A percentile compares a stretch with the other conserved stretches of the same genome.
phyloP scores from a whole-genome alignment of 1,140 invertebrate species.

The Tetraneura akinire region DNA sequence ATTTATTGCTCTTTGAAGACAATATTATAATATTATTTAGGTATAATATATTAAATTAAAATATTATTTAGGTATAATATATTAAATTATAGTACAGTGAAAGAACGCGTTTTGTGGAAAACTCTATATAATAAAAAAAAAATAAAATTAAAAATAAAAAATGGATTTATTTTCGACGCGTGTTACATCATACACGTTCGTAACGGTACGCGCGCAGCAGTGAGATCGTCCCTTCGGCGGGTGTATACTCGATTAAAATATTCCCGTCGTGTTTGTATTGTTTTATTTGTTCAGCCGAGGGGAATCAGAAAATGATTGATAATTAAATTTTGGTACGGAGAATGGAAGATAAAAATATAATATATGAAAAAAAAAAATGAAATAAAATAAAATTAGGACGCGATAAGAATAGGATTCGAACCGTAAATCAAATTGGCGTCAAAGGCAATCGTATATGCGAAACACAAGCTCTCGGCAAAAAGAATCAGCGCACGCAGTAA shows the following conservation, averaged over 20 bases:
- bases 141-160: no score
- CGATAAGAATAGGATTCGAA: slow-evolving; percentile 38
- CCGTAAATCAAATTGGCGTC: slow-evolving; percentile 46
- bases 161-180: neutral
- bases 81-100: no score
- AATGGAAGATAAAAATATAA: neutral
- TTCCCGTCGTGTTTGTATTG: slow-evolving; percentile 28
- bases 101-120: no score
- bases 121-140: no score
- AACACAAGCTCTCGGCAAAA: slow-evolving; percentile 18
- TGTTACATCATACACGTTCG: no score
- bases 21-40: no score
- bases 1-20: no score
- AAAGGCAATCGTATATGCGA: slow-evolving; percentile 44
- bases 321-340: slow-evolving; percentile 14
- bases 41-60: no score
- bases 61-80: no score
- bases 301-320: slow-evolving; percentile 37
- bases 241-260: slow-evolving; percentile 37
- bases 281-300: slow-evolving; percentile 24
- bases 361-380: neutral
- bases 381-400: neutral
- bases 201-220: no score
- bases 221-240: neutral
- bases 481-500: slow-evolving; percentile 17